Percentiles rank a stretch among this genome's conserved stretches.
These are phyloP conservation scores for Osmoderma eremita DNA, from an alignment of 2,888 invertebrate species.

Conservation along the genomic window DNA sequence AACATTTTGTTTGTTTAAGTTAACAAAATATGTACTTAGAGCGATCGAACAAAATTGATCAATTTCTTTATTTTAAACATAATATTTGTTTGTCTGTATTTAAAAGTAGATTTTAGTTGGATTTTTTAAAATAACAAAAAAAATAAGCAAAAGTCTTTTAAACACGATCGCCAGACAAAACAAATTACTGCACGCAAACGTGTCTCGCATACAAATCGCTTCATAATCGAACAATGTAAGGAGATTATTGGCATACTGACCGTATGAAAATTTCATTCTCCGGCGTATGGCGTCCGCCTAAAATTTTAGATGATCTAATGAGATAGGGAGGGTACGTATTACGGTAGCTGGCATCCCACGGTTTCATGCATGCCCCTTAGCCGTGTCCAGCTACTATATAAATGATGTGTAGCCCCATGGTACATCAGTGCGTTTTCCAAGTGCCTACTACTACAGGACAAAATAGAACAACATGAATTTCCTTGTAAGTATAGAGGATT, in stretches of 20 bases:
- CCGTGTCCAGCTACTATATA: slow-evolving; percentile 37
- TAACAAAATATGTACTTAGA: too few relatives aligned
- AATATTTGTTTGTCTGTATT: too few relatives aligned
- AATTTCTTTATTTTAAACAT: too few relatives aligned
- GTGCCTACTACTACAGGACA: slow-evolving; percentile 26
- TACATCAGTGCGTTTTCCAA: slow-evolving; percentile 27
- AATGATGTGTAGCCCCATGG: slow-evolving; percentile 30
- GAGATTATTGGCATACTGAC: slow-evolving; percentile 26
- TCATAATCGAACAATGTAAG: slow-evolving; percentile 24
- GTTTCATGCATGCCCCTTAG: slow-evolving; percentile 37
- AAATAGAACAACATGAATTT: slow-evolving; percentile 29
- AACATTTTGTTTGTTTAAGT: too few relatives aligned
- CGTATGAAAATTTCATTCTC: slow-evolving; percentile 39
- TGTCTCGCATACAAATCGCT: neutral
- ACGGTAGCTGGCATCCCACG: neutral
- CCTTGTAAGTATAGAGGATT: slow-evolving; percentile 28
- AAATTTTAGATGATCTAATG: slow-evolving; percentile 37
- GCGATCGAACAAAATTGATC: too few relatives aligned
- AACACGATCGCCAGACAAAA: too few relatives aligned
- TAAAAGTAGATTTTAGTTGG: too few relatives aligned
- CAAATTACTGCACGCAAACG: neutral
- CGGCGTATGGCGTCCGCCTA: slow-evolving; percentile 29
- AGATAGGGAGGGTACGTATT: slow-evolving; percentile 34
- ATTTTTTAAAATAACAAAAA: too few relatives aligned
- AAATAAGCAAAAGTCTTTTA: too few relatives aligned